Evolutionary conservation across 2,888 invertebrate genomes (phyloP).

Genomic region (Andrena fulva): DNA sequence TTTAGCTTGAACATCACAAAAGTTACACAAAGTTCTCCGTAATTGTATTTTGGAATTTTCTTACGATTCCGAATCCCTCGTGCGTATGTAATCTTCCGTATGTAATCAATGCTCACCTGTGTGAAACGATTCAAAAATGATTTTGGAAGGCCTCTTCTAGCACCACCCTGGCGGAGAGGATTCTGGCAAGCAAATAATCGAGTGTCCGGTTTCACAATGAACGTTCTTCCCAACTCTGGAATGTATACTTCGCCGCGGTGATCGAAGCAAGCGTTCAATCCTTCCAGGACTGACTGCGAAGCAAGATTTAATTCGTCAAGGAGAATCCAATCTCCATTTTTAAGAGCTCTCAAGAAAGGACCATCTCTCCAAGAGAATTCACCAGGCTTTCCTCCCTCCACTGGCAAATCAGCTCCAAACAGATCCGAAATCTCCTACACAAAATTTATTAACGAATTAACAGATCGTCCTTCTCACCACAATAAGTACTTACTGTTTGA

Average conservation of each 20-base stretch:
- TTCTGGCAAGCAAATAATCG: slow-evolving; percentile 99
- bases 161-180: slow-evolving; percentile 97
- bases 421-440: slow-evolving; percentile 96
- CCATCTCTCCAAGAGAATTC: slow-evolving; percentile 99
- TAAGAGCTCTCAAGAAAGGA: slow-evolving; percentile 96
- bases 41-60: too few relatives aligned
- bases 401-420: slow-evolving; percentile 98
- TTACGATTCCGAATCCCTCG: too few relatives aligned
- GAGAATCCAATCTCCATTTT: slow-evolving; percentile 97
- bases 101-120: slow-evolving; percentile 87
- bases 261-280: slow-evolving; percentile 98
- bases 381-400: slow-evolving; percentile 93
- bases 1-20: too few relatives aligned
- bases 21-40: too few relatives aligned
- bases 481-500: slow-evolving; percentile 91
- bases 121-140: slow-evolving; percentile 99
- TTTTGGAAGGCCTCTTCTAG: slow-evolving; percentile 96
- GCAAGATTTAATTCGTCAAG: slow-evolving; percentile 99
- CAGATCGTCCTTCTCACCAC: not conserved
- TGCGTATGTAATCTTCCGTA: not conserved
- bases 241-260: slow-evolving; percentile 98
- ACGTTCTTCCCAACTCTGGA: slow-evolving; percentile 96
- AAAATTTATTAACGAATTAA: not conserved
- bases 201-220: slow-evolving; percentile 91
- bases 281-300: slow-evolving; percentile 99